These are phyloP conservation scores for Eretmocerus hayati DNA, from an alignment of 2,888 invertebrate genomes.

Conservation along the genomic window DNA sequence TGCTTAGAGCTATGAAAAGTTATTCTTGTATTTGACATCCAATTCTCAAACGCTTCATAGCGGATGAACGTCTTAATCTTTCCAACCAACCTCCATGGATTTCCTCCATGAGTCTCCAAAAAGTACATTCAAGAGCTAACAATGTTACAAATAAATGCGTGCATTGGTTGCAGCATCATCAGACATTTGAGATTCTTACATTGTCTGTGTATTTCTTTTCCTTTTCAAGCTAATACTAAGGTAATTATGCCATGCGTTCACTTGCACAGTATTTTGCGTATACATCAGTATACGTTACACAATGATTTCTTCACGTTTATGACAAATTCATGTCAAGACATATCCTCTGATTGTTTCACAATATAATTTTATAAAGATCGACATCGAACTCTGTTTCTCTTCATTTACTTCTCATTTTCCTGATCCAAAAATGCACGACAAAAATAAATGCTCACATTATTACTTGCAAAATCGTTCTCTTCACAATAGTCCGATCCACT, in stretches of 20 bases:
- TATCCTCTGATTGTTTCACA: conserved; percentile 30
- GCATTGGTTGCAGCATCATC: conserved; percentile 16
- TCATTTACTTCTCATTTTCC: conserved; percentile 14
- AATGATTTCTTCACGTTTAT: conserved; percentile 25
- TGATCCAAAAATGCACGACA: conserved; percentile 45
- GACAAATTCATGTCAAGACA: conserved; percentile 29
- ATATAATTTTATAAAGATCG: conserved; percentile 28
- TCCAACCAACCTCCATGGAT: too few relatives aligned
- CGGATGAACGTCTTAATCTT: too few relatives aligned
- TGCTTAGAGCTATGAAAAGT: conserved; percentile 24
- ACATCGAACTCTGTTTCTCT: conserved; percentile 7
- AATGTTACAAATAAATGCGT: conserved; percentile 10
- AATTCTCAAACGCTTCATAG: conserved; percentile 28
- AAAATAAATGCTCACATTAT: conserved; percentile 47
- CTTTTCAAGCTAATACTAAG: conserved; percentile 18
- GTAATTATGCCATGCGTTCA: conserved; percentile 28
- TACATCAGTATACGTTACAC: conserved; percentile 23
- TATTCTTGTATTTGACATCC: too few relatives aligned
- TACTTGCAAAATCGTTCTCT: conserved; percentile 7
- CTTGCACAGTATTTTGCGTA: conserved; percentile 28
- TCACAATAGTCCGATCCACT: conserved; percentile 1
- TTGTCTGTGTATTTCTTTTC: conserved; percentile 20
- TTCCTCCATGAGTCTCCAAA: too few relatives aligned
- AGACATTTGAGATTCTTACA: conserved; percentile 42
- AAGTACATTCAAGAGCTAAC: too few relatives aligned